Evolutionary conservation across 1,140 invertebrate genomes (phyloP).

Genomic region (Chymomyza costata): DNA sequence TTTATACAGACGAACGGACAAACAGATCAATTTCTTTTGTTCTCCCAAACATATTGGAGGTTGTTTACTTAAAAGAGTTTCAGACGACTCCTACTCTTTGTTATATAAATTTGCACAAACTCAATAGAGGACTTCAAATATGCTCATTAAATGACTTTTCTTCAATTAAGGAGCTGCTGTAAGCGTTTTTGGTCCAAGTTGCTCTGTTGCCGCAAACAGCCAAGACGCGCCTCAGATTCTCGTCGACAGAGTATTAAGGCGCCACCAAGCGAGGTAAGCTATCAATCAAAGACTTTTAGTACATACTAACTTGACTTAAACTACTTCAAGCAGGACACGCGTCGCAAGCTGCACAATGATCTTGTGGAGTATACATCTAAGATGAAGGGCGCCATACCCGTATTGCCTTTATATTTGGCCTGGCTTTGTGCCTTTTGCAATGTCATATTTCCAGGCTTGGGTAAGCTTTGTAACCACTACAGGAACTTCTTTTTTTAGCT

Average conservation of each 20-base stretch:
- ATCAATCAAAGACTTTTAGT: background rate
- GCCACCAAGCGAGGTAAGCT: constrained; percentile 78
- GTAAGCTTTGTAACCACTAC: constrained; percentile 76
- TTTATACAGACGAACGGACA: no score
- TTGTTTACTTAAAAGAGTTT: no score
- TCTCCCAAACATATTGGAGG: no score
- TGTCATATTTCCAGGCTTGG: constrained; percentile 88
- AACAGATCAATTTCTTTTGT: no score
- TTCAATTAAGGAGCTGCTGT: constrained; percentile 51
- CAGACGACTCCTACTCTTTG: no score
- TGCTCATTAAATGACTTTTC: no score
- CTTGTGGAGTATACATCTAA: constrained; percentile 87
- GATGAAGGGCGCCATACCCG: constrained; percentile 92
- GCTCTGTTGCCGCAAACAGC: constrained; percentile 70
- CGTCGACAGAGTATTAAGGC: constrained; percentile 79
- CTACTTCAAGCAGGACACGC: constrained; percentile 82
- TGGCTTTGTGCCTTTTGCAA: constrained; percentile 92
- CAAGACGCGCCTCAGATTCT: constrained; percentile 74
- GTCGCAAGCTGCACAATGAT: constrained; percentile 85
- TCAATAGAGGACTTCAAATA: no score
- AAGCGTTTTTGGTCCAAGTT: constrained; percentile 61
- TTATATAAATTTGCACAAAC: no score
- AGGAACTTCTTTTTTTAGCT: background rate
- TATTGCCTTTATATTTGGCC: constrained; percentile 87
- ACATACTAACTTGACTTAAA: no score